Evolutionary conservation across 2,888 invertebrate genomes (phyloP).

Genomic region (Diarsia brunnea): DNA sequence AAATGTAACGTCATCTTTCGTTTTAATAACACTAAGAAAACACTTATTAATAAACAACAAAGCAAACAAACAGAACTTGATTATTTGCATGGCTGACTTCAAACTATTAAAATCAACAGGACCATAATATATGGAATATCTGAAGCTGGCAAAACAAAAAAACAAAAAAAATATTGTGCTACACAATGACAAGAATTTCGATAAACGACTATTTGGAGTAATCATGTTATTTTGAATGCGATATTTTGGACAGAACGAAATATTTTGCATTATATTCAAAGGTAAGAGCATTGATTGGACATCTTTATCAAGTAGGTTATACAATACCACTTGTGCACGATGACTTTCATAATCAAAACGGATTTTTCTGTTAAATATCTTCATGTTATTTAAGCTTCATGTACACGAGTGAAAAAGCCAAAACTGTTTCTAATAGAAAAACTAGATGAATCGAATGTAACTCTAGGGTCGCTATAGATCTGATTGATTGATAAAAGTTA

Average conservation of each 20-base stretch:
- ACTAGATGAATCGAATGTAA: too few relatives aligned
- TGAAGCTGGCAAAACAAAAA: neutral
- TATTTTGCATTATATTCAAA: conserved; percentile 7
- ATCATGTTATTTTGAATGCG: conserved; percentile 1
- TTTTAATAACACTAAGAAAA: neutral
- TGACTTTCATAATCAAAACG: neutral
- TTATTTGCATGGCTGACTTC: neutral
- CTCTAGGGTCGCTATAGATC: too few relatives aligned
- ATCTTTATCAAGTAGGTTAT: conserved; percentile 6
- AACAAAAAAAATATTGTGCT: neutral
- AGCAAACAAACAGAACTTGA: neutral
- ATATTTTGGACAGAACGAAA: neutral
- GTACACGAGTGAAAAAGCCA: too few relatives aligned
- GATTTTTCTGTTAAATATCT: neutral
- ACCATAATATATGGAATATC: neutral
- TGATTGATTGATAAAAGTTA: too few relatives aligned
- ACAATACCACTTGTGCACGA: neutral
- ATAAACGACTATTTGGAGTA: neutral
- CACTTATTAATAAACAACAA: neutral
- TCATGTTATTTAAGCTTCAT: too few relatives aligned
- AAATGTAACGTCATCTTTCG: neutral
- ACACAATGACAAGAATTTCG: neutral
- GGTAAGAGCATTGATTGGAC: neutral
- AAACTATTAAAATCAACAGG: neutral
- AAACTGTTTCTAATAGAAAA: too few relatives aligned